phyloP scores from a whole-genome alignment of 2,888 invertebrate species.

The Hartigia nigra region DNA sequence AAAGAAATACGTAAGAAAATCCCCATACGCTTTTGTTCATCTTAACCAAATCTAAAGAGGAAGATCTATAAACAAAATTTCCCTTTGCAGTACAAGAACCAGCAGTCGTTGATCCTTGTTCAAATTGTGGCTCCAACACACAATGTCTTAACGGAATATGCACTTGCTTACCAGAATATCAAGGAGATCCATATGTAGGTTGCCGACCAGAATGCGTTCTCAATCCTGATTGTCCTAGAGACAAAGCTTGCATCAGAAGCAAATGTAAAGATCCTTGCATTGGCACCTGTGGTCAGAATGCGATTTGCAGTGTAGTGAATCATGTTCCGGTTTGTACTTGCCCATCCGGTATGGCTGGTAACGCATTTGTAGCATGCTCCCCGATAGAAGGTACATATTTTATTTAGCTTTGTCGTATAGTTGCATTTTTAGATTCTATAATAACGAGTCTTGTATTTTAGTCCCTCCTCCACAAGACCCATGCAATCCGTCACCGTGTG shows the following conservation, averaged over 20 bases:
- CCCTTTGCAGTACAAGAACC: conserved; percentile 38
- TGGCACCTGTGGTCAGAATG: conserved; percentile 73
- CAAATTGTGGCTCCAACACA: conserved; percentile 66
- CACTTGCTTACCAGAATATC: conserved; percentile 58
- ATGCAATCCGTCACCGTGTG: conserved; percentile 76
- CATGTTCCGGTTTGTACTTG: conserved; percentile 74
- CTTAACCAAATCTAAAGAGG: background rate
- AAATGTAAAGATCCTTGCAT: conserved; percentile 73
- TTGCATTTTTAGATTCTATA: background rate
- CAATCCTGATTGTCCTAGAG: conserved; percentile 71
- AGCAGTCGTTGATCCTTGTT: conserved; percentile 57
- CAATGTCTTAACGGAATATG: conserved; percentile 62
- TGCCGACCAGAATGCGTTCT: conserved; percentile 73
- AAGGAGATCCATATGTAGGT: conserved; percentile 63
- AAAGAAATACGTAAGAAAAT: conserved; percentile 63
- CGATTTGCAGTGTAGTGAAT: conserved; percentile 70
- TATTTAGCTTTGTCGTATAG: background rate
- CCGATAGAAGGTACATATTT: conserved; percentile 69
- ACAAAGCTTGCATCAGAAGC: conserved; percentile 72
- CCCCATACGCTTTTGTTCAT: conserved; percentile 13
- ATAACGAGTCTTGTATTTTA: conserved; percentile 17
- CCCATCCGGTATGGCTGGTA: conserved; percentile 73
- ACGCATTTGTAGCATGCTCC: conserved; percentile 77
- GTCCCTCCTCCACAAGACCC: conserved; percentile 61
- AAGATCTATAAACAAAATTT: background rate